These are phyloP conservation scores for Habroteleia sp. DNA, from an alignment of 2,888 invertebrate species.

Conservation along the genomic window DNA sequence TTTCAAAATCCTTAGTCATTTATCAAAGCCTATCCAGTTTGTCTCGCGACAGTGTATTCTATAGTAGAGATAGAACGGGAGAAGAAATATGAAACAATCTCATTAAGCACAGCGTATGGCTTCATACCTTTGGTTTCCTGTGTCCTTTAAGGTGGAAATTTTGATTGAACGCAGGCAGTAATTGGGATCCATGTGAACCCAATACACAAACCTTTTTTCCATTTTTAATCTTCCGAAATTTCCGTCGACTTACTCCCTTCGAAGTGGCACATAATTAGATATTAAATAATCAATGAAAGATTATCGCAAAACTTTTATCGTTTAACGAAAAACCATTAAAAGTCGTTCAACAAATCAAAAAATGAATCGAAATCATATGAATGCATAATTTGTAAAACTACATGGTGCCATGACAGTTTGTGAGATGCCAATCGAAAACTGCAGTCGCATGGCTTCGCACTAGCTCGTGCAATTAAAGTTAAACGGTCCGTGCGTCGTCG, in stretches of 20 bases:
- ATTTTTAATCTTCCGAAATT: too few species aligned
- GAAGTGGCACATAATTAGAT: too few species aligned
- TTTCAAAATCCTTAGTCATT: slow-evolving; percentile 9
- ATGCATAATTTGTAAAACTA: slow-evolving; percentile 72
- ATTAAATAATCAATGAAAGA: too few species aligned
- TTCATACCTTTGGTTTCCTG: slow-evolving; percentile 71
- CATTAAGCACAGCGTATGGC: slow-evolving; percentile 67
- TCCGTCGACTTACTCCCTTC: too few species aligned
- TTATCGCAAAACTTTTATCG: slow-evolving; percentile 18
- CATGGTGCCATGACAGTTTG: slow-evolving; percentile 65
- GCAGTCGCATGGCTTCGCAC: slow-evolving; percentile 74
- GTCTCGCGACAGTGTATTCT: too few species aligned
- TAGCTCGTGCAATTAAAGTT: slow-evolving; percentile 78
- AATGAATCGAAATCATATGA: slow-evolving; percentile 66
- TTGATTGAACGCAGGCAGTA: slow-evolving; percentile 66
- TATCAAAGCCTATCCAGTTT: slow-evolving; percentile 1
- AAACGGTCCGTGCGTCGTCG: slow-evolving; percentile 69
- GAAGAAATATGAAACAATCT: slow-evolving; percentile 71
- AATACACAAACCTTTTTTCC: not conserved
- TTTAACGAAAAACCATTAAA: slow-evolving; percentile 4
- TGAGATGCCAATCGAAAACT: slow-evolving; percentile 61
- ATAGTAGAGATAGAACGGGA: slow-evolving; percentile 63
- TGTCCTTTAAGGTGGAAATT: slow-evolving; percentile 73
- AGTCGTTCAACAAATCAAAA: slow-evolving; percentile 29
- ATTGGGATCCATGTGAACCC: not conserved